Evolutionary conservation across 2,888 invertebrate genomes (phyloP), one percentile per base, ranked within the genome.

Genomic region (Chydorus sphaericus): DNA sequence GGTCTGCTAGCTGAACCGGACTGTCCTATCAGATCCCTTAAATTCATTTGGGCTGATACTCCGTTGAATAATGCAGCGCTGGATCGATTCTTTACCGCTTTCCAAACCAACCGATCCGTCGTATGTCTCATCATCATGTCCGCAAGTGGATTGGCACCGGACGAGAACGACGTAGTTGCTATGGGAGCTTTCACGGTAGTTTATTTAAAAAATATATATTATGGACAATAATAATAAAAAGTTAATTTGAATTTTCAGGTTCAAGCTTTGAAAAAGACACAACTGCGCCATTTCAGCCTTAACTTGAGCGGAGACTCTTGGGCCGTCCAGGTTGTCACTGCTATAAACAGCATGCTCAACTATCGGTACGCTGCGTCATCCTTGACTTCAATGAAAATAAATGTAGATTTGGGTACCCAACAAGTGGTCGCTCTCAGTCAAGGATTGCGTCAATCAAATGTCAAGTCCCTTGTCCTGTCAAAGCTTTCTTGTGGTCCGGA

Each of bases 401-500:
- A 20, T 10, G 30, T 55, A 7, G 48, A 55, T 33, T 14, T 55
- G 33, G 49, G 33, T 2, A 49, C 48, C 26, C 23, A 44, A 23
- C 49, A 55, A 29, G 26, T 55, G 16, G 48, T 36, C 33, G 23
- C 55, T 2, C 48, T 55, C 26, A 38, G 55, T 36, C 16, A 48
- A 20, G 48, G 48, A n/a, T 20, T 55, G 28, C 26, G 14, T 28
- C 33, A 48, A 7, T 48, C 26, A 8, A 20, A 36, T 18, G 33
- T 55, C n/a, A 55, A 48, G 26, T 28, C 28, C 28, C 28, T 77
- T 56, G 74, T 75, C 59, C 67, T 77, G 61, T 75, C 76, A 8
- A 76, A 76, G 66, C 67, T 77, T 56, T 71, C 75, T 56, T 75
- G 75, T 61, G 76, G 75, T 58, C 69, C 73, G 54, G 74, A 75